A percentile compares a stretch with the other conserved stretches of the same genome.
Conservation (phyloP, 2,797 vertebrate genomes). For the Typhlichthys subterraneus region DNA sequence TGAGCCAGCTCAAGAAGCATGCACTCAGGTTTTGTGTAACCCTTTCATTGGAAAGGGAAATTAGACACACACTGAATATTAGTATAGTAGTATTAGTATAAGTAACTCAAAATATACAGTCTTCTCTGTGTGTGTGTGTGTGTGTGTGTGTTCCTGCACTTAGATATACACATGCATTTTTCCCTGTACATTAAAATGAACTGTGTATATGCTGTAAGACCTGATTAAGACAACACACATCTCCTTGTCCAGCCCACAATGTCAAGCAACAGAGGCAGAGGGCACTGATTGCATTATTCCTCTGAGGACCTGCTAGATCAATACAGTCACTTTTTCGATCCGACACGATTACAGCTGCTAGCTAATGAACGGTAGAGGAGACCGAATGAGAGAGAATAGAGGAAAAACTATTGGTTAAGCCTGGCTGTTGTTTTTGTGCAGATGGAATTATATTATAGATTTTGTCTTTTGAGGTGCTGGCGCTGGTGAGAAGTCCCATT, state of each 20-base stretch:
- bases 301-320: slow-evolving; percentile 85
- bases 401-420: slow-evolving; percentile 14
- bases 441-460: slow-evolving; percentile 51
- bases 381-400: not conserved
- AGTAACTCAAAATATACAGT: slow-evolving; percentile 4
- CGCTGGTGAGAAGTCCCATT: slow-evolving; percentile 27
- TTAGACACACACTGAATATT: too few species aligned
- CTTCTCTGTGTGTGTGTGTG: slow-evolving; percentile 5
- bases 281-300: slow-evolving; percentile 83
- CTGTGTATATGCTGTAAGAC: not conserved
- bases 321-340: slow-evolving; percentile 87
- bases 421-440: slow-evolving; percentile 19
- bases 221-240: not conserved
- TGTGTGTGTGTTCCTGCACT: not conserved
- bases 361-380: slow-evolving; percentile 81
- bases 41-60: too few species aligned
- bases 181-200: not conserved
- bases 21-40: too few species aligned
- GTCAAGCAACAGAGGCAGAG: slow-evolving; percentile 38
- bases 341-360: slow-evolving; percentile 86
- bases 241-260: slow-evolving; percentile 20
- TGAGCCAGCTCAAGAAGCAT: too few species aligned
- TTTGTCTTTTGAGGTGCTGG: slow-evolving; percentile 33
- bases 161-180: not conserved
- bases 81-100: not conserved